phyloP scores from a whole-genome alignment of 2,113 vertebrate species.

The Gnathonemus echidnorhynchus region DNA sequence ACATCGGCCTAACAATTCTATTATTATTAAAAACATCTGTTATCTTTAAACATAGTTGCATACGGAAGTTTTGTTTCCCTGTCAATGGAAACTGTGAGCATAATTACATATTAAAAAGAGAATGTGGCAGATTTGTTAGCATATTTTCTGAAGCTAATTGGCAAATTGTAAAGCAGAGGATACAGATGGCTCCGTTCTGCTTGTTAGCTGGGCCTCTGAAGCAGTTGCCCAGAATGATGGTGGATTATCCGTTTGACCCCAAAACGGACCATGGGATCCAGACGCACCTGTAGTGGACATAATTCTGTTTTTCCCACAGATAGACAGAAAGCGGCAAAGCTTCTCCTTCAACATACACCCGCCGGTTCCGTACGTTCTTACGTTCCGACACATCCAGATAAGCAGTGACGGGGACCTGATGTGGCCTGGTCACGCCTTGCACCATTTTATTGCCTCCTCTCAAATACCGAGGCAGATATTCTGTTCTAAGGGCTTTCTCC shows the following conservation, averaged over 20 bases:
- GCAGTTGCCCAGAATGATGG: background rate
- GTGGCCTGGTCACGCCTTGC: background rate
- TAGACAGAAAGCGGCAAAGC: background rate
- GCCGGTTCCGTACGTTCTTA: background rate
- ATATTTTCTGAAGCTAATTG: background rate
- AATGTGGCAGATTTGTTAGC: conserved; percentile 1
- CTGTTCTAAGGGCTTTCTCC: background rate
- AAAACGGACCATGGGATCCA: background rate
- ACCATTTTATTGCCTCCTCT: background rate
- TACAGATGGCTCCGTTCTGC: background rate
- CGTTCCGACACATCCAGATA: background rate
- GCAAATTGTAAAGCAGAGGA: background rate
- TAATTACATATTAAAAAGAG: background rate
- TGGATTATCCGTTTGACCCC: background rate
- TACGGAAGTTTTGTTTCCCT: background rate
- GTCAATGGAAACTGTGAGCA: background rate
- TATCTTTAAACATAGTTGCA: background rate
- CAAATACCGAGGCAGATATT: background rate
- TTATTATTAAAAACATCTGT: background rate
- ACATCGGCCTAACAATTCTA: background rate
- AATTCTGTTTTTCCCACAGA: background rate
- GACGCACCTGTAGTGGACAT: background rate
- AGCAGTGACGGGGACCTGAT: background rate
- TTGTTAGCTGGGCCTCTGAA: background rate
- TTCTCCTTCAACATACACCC: background rate